Evolutionary conservation across 35 echinoderm and acorn worm genomes (phyloP), one percentile per base, ranked within the genome.

Genomic region (Patiria miniata): DNA sequence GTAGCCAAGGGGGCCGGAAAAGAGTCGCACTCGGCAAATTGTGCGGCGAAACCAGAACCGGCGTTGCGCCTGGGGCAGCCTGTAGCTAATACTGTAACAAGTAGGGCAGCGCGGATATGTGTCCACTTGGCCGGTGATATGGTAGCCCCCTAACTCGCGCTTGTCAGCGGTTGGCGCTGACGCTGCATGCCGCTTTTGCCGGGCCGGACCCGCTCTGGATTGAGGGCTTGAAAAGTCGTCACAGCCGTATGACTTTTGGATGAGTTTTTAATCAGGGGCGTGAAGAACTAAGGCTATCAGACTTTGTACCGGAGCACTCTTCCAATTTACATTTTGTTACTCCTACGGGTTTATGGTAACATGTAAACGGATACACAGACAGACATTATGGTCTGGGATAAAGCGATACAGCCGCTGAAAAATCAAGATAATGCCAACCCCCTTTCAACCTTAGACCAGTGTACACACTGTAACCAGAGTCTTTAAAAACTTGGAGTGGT

Each of bases 11-110:
- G 65, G 19, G 65, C 65, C 65, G 65, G 65, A 73, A n/a, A 73
- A 23, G 65, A 73, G 65, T 28, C 65, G 65, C 34, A 73, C 65
- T 73, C 34, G 65, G 65, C 65, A 34, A 73, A 73, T 73, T 73
- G 65, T 73, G 65, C 65, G 34, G 65, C 65, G 65, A 73, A 73
- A 73, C 65, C 65, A 73, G 65, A 73, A 73, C 65, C 65, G 65
- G 65, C 14, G 65, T 30, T 28, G 65, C 65, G 65, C 65, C 65
- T 73, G 34, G 65, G 65, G 65, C 65, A 14, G 65, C 19, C 65
- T 73, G 65, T 73, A 73, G 65, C 65, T 23, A 73, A 73, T 73
- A 73, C 65, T 73, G 65, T 73, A 73, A 73, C 65, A 73, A 73
- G 65, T 73, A 23, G 65, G 65, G 65, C 65, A 34, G 65, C 34